A percentile compares a stretch with the other conserved stretches of the same genome.
Conservation (phyloP, 2,113 vertebrate genomes). For the Hipposideros armiger region DNA sequence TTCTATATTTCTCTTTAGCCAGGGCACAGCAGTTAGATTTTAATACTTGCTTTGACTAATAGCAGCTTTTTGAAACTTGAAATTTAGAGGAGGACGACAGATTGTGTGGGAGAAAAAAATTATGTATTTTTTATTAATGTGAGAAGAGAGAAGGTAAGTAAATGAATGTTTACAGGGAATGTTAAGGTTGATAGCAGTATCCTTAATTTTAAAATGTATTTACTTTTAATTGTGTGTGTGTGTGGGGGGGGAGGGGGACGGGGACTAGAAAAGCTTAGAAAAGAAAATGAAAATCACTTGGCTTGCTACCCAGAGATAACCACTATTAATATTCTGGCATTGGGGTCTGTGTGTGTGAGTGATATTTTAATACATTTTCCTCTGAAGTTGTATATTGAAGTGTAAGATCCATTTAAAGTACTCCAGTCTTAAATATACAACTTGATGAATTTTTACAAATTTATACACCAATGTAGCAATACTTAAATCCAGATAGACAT, state of each 20-base stretch:
- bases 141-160: neutral
- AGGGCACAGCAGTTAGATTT: neutral
- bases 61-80: neutral
- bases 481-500: too few species aligned
- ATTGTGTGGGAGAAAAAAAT: neutral
- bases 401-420: neutral
- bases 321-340: neutral
- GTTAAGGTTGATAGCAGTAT: neutral
- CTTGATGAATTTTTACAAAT: too few species aligned
- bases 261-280: neutral
- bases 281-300: neutral
- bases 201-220: neutral
- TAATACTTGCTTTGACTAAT: neutral
- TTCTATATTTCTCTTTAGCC: neutral
- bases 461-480: too few species aligned
- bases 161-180: neutral
- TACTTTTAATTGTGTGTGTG: neutral
- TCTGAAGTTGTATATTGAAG: neutral
- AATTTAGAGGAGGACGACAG: neutral
- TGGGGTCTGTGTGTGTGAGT: neutral
- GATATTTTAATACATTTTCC: neutral
- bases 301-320: neutral
- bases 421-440: neutral
- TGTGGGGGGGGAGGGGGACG: too few species aligned
- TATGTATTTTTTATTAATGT: neutral